A percentile compares a stretch with the other conserved stretches of the same genome.
These are phyloP conservation scores for Anolis carolinensis DNA, from an alignment of 2,113 vertebrate species.

Conservation along the genomic window DNA sequence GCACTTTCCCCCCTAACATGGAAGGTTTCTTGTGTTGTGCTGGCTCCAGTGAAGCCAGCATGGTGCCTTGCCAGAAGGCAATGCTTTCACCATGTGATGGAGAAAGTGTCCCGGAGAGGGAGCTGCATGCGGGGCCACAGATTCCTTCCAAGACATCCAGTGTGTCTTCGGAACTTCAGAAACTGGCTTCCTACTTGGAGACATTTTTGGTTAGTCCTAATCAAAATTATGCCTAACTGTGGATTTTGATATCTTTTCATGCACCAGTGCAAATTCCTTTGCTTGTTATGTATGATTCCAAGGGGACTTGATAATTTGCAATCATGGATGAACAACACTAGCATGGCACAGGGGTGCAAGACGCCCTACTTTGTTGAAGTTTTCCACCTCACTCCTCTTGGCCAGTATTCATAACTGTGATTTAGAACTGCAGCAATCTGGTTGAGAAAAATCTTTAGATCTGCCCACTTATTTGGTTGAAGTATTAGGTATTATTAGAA, in stretches of 20 bases:
- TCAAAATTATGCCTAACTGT: background rate
- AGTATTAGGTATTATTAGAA: slow-evolving; percentile 11
- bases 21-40: no score
- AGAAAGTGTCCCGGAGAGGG: no score
- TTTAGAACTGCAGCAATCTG: background rate
- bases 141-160: background rate
- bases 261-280: background rate
- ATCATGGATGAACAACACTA: background rate
- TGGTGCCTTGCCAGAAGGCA: no score
- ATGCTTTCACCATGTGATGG: no score
- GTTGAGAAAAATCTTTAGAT: background rate
- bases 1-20: no score
- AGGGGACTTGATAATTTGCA: background rate
- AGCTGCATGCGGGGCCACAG: no score
- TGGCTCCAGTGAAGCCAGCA: no score
- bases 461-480: background rate
- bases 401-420: background rate
- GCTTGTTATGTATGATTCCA: background rate
- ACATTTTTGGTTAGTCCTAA: background rate
- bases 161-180: background rate
- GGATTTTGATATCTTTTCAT: background rate
- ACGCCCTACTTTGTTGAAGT: background rate
- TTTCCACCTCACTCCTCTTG: background rate
- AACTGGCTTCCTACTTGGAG: background rate
- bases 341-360: background rate